phyloP scores from a whole-genome alignment of 2,888 invertebrate species.

The Petrolisthes manimaculis region DNA sequence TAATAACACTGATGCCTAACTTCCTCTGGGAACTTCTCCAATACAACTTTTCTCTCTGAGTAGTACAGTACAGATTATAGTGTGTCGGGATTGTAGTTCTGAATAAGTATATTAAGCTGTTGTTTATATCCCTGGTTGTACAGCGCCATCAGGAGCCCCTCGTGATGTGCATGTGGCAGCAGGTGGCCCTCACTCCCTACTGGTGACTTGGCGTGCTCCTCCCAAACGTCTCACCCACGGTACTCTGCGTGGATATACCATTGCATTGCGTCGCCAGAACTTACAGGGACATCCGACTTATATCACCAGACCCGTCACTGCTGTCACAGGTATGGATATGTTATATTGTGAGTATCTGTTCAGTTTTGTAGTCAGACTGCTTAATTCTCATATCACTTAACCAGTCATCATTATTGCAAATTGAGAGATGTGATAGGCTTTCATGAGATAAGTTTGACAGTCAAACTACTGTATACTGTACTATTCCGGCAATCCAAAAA shows the following conservation, averaged over 20 bases:
- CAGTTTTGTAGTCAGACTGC: not conserved
- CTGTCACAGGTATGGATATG: constrained; percentile 20
- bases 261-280: constrained; percentile 59
- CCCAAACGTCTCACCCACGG: constrained; percentile 41
- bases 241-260: constrained; percentile 53
- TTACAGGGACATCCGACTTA: constrained; percentile 67
- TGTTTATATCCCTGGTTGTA: not conserved
- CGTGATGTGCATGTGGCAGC: constrained; percentile 47
- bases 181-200: constrained; percentile 37
- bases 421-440: not conserved
- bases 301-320: constrained; percentile 50
- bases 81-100: not conserved
- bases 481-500: not conserved
- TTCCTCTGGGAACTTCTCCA: too few relatives aligned
- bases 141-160: constrained; percentile 61
- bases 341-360: not conserved
- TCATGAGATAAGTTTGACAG: too few relatives aligned
- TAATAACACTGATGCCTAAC: too few relatives aligned
- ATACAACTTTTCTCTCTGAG: too few relatives aligned
- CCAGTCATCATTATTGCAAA: not conserved
- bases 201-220: constrained; percentile 55
- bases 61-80: too few relatives aligned
- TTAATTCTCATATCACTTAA: not conserved
- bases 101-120: not conserved
- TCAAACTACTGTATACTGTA: not conserved